A percentile compares a stretch with the other conserved stretches of the same genome.
phyloP scores from a whole-genome alignment of 2,113 vertebrate species.

The Toxostoma redivivum region DNA sequence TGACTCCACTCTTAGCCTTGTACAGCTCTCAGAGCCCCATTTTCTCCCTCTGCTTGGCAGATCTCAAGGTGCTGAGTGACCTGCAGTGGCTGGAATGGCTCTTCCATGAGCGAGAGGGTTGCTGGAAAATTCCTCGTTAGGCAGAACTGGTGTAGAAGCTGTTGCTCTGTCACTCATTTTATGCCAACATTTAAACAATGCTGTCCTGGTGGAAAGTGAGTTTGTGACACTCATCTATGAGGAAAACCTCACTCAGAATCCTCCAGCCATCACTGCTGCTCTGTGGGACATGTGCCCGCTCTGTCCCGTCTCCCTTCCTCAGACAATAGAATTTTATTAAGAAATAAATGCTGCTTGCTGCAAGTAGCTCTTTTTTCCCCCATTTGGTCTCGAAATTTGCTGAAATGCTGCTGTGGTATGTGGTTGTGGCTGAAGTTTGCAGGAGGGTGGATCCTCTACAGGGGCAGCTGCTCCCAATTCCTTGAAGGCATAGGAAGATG shows the following conservation, averaged over 20 bases:
- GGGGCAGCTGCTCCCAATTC: neutral
- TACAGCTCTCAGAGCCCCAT: neutral
- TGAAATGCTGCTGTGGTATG: neutral
- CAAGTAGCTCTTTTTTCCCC: neutral
- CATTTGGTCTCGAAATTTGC: neutral
- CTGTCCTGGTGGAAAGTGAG: neutral
- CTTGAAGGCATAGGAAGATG: neutral
- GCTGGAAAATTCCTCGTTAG: neutral
- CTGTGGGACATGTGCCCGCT: rapidly evolving
- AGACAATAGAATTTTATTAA: neutral
- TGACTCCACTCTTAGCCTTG: neutral
- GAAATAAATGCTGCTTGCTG: neutral
- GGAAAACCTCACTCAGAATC: neutral
- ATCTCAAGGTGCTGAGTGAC: neutral
- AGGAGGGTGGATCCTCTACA: neutral
- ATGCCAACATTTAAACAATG: neutral
- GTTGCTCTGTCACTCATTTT: neutral
- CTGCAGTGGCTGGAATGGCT: neutral
- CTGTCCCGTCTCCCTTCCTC: neutral
- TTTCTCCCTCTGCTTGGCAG: neutral
- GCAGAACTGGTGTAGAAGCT: neutral
- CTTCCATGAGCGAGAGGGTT: neutral
- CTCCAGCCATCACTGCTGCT: neutral
- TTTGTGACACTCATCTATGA: neutral
- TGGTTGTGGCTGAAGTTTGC: neutral